Percentiles rank a stretch among this genome's conserved stretches.
Evolutionary conservation across 1,140 invertebrate genomes (phyloP).

Genomic region (Leptopilina boulardi): DNA sequence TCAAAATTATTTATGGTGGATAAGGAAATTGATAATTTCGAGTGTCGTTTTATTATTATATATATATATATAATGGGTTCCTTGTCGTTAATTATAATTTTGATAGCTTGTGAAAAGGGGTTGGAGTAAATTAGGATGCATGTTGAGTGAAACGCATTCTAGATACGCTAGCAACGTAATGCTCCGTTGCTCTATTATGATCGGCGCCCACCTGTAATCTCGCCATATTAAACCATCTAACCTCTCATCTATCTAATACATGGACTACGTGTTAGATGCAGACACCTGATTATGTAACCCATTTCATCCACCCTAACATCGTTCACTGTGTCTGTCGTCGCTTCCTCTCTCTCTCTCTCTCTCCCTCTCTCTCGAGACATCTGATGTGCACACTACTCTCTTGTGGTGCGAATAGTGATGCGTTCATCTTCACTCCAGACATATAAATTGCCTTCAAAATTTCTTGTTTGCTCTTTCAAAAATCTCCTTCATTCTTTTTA

Average conservation of each 20-base stretch:
- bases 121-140: slow-evolving; percentile 1
- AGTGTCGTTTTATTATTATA: not conserved
- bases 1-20: too few species aligned
- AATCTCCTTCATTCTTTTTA: not conserved
- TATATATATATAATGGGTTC: not conserved
- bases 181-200: slow-evolving; percentile 55
- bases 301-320: slow-evolving; percentile 55
- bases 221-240: slow-evolving; percentile 52
- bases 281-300: slow-evolving; percentile 63
- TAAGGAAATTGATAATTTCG: not conserved
- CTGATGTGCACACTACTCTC: not conserved
- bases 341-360: too few species aligned
- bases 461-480: not conserved
- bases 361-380: slow-evolving; percentile 12
- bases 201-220: slow-evolving; percentile 57
- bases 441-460: not conserved
- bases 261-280: slow-evolving; percentile 53
- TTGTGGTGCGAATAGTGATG: slow-evolving; percentile 15
- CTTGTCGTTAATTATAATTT: not conserved
- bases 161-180: slow-evolving; percentile 34
- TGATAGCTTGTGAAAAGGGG: not conserved
- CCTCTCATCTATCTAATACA: slow-evolving; percentile 54
- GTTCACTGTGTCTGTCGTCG: slow-evolving; percentile 1
- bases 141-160: slow-evolving; percentile 11
- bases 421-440: not conserved